These are phyloP conservation scores for Aleiodes alternator DNA, from an alignment of 2,888 invertebrate species.

Conservation along the genomic window DNA sequence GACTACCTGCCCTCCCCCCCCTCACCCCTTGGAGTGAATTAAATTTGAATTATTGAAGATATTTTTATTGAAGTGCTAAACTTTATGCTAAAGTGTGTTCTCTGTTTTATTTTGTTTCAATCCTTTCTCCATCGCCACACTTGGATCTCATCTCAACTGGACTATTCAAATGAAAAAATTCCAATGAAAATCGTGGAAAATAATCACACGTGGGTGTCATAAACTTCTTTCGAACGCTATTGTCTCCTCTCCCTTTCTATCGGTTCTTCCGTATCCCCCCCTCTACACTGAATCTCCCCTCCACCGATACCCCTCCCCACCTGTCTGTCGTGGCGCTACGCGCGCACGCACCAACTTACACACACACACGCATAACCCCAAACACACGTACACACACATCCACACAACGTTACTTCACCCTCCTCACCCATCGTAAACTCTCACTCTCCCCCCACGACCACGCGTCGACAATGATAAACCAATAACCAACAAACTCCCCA, in stretches of 20 bases:
- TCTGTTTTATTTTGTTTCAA: slow-evolving; percentile 60
- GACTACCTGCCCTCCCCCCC: slow-evolving; percentile 52
- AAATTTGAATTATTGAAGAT: not conserved
- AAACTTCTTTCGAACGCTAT: slow-evolving; percentile 54
- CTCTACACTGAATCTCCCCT: slow-evolving; percentile 64
- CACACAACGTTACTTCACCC: slow-evolving; percentile 41
- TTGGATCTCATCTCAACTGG: slow-evolving; percentile 53
- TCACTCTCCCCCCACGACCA: slow-evolving; percentile 53
- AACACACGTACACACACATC: not conserved
- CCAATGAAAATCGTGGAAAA: slow-evolving; percentile 46
- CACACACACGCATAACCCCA: slow-evolving; percentile 39
- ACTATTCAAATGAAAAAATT: slow-evolving; percentile 38
- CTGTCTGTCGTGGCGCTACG: slow-evolving; percentile 66
- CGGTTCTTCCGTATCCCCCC: slow-evolving; percentile 36
- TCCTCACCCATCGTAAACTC: slow-evolving; percentile 50
- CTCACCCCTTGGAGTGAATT: slow-evolving; percentile 47
- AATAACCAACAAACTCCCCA: not conserved
- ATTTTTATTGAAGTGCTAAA: slow-evolving; percentile 14
- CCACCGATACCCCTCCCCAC: slow-evolving; percentile 74
- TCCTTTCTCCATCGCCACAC: slow-evolving; percentile 52
- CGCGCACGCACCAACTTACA: slow-evolving; percentile 50
- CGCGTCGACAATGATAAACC: slow-evolving; percentile 1
- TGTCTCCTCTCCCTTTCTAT: slow-evolving; percentile 60
- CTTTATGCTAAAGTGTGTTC: slow-evolving; percentile 62
- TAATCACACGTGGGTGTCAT: slow-evolving; percentile 52